Conservation (phyloP, 2,113 vertebrate genomes). For the Puffinus mauretanicus region DNA sequence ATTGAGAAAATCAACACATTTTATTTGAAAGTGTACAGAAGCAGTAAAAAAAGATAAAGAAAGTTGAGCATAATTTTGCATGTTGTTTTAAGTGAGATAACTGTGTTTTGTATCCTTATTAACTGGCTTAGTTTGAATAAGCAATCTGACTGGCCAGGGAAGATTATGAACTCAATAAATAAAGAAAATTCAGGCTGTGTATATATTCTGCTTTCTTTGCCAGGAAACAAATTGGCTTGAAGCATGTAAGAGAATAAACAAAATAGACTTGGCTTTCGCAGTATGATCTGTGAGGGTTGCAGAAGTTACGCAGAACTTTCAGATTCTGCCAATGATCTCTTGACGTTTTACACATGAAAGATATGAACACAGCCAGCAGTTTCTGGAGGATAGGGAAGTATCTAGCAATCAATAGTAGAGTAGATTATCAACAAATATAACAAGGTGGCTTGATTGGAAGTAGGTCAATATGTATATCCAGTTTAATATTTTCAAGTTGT, state of each 20-base stretch:
- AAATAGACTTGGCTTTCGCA: conserved; percentile 4
- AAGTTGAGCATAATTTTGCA: background rate
- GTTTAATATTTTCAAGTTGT: conserved; percentile 17
- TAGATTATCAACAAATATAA: background rate
- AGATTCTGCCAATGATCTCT: background rate
- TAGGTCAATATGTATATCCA: background rate
- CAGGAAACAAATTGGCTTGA: conserved; percentile 19
- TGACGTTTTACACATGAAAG: background rate
- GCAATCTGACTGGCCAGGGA: background rate
- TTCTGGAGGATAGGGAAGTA: background rate
- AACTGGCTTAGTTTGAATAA: background rate
- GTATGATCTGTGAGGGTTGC: background rate
- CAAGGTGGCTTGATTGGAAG: background rate
- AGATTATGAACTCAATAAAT: conserved; percentile 22
- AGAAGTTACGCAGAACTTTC: background rate
- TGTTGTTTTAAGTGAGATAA: background rate
- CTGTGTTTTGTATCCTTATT: background rate
- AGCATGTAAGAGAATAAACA: background rate
- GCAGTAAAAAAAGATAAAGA: background rate
- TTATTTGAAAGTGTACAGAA: background rate
- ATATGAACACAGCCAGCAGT: background rate
- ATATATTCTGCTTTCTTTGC: background rate
- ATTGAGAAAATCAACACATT: background rate
- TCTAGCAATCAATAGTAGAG: background rate
- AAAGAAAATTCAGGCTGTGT: background rate